Evolutionary conservation across 1,140 invertebrate species (phyloP).

Genomic region (Euwallacea similis): DNA sequence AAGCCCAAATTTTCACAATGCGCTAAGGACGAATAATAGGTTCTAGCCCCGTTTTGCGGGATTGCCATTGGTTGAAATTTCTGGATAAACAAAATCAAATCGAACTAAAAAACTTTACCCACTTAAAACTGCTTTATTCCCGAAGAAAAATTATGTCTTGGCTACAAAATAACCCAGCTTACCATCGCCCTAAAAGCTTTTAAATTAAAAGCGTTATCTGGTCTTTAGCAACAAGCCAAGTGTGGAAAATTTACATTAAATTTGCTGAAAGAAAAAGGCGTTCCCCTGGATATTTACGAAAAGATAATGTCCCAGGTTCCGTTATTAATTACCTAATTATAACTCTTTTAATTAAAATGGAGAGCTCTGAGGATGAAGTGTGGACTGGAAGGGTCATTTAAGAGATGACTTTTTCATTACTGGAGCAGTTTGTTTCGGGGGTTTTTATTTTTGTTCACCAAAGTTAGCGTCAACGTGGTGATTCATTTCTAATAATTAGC

Average conservation of each 20-base stretch:
- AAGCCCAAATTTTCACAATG: no score
- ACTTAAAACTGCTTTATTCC: neutral
- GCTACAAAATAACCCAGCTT: constrained; percentile 3
- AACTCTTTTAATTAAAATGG: constrained; percentile 41
- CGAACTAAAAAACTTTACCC: neutral
- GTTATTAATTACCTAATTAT: constrained; percentile 48
- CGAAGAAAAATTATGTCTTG: constrained; percentile 11
- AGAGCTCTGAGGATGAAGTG: neutral
- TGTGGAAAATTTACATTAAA: constrained; percentile 39
- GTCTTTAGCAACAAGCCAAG: constrained; percentile 37
- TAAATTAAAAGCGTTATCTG: constrained; percentile 38
- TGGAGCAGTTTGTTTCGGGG: neutral
- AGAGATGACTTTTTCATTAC: neutral
- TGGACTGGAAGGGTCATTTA: neutral
- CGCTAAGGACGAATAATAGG: no score
- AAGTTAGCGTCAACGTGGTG: no score
- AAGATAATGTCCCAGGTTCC: constrained; percentile 43
- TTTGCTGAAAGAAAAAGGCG: constrained; percentile 30
- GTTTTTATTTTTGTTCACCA: neutral
- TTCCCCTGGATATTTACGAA: constrained; percentile 36
- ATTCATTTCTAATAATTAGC: no score
- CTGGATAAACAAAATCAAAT: neutral
- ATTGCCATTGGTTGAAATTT: no score
- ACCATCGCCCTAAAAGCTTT: constrained; percentile 29
- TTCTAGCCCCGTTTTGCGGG: no score